Base-by-base conservation (phyloP, 2,113 vertebrate species). In the Hystrix cristata region DNA sequence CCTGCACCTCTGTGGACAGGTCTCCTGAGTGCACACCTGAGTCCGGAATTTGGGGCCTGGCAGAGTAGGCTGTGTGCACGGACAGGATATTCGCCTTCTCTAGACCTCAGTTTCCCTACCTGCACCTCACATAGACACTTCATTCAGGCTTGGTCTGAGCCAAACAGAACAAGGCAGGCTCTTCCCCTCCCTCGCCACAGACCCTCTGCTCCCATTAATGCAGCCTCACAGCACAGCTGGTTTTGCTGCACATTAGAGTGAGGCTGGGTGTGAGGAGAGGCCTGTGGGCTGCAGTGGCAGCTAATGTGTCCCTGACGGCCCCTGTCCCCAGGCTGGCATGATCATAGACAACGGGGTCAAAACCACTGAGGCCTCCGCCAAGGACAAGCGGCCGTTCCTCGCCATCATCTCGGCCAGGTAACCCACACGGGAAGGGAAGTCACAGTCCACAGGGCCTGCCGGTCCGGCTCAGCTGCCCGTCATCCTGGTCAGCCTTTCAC, bases 261-360 rank as follows among this genome's bases (percentile, higher is more conserved):
- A 64, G 60, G 83, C n/a, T 29, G 51, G 38, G 8, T 3, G 0
- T 53, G 80, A 34, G 43, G 21, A 1, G 46, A 14, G 14, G 29
- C 14, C 18, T 38, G 11, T 0, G 1, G 27, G 31, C 60, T 43
- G 27, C 31, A 0, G 5, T 1, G 2, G 43, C 7, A 46, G 19
- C 38, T 81, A 53, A 81, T 8, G 3, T 27, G 12, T 5, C 21
- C 12, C 91, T 81, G 71, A 72, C 8, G 69, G 51, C 21, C 38
- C 69, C 87, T 62, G 5, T 96, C 84, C 76, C 15, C 96, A 99
- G 99, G 99, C 99, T 72, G 99, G 99, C 94, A 99, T 99, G 99
- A 99, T 99, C 83, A 99, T 99, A 0, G 99, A 99, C 98, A 99
- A 99, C 0, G 99, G 99, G 0, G 99, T 99, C 7, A 99, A 99